A percentile compares a stretch with the other conserved stretches of the same genome.
Evolutionary conservation across 2,113 vertebrate species (phyloP).

Genomic region (Aramus guarauna): DNA sequence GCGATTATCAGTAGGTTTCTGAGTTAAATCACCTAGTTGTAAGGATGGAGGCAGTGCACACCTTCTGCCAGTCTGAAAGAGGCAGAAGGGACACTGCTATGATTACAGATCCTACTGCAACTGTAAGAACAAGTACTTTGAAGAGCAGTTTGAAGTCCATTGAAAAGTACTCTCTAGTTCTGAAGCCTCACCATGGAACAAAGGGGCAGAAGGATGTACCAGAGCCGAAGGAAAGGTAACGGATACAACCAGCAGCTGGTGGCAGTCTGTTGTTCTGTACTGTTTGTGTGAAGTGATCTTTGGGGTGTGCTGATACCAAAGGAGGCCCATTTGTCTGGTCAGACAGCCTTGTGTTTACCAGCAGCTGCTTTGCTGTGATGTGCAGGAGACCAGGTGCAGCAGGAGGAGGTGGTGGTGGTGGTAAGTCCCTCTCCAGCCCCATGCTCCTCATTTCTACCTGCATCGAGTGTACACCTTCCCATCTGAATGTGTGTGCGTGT

Average conservation of each 20-base stretch:
- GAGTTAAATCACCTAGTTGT: background rate
- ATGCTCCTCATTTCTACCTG: background rate
- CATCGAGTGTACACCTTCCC: background rate
- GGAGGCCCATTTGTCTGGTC: background rate
- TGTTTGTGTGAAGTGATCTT: background rate
- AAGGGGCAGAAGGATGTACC: background rate
- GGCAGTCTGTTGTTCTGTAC: background rate
- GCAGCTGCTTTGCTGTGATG: background rate
- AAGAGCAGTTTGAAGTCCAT: background rate
- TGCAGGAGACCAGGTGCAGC: background rate
- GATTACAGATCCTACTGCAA: background rate
- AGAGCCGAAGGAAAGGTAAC: background rate
- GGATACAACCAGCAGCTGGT: background rate
- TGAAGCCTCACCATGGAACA: background rate
- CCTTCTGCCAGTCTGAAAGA: background rate
- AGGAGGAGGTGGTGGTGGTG: background rate
- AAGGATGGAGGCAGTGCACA: background rate
- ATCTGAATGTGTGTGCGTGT: background rate
- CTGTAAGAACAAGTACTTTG: background rate
- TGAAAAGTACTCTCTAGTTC: background rate
- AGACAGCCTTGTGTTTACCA: background rate
- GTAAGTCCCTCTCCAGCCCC: background rate
- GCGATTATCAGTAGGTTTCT: background rate
- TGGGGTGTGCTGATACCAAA: background rate
- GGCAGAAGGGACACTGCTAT: background rate